Conservation (phyloP, 2,888 invertebrate genomes). For the Eucera pruinosa region DNA sequence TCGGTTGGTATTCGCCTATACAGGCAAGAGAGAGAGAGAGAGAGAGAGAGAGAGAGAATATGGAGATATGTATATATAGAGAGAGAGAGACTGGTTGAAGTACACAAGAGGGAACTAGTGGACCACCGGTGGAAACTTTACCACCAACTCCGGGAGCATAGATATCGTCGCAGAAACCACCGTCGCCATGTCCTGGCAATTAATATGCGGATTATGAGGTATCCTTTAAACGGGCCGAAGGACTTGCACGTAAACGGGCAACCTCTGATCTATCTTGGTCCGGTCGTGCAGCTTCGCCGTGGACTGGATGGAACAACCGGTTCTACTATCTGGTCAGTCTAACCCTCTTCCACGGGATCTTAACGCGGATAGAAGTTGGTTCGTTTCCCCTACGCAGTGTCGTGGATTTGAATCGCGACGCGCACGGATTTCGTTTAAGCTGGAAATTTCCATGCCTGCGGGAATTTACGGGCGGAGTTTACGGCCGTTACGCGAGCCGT, state of each 20-base stretch:
- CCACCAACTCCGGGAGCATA: constrained; percentile 49
- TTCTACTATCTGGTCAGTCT: constrained; percentile 5
- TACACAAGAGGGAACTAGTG: background rate
- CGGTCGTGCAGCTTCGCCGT: background rate
- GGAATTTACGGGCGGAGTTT: constrained; percentile 46
- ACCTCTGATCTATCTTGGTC: constrained; percentile 51
- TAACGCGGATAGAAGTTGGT: background rate
- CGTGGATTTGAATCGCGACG: background rate
- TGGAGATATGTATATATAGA: too few species aligned
- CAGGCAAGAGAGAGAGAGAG: constrained; percentile 4
- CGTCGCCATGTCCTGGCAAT: constrained; percentile 63
- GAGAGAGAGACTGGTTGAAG: background rate
- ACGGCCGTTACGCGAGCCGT: constrained; percentile 21
- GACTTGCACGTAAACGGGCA: constrained; percentile 46
- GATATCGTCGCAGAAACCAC: constrained; percentile 53
- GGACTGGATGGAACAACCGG: constrained; percentile 2
- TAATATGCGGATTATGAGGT: constrained; percentile 70
- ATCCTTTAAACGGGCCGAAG: constrained; percentile 57
- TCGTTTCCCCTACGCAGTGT: background rate
- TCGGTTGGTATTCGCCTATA: constrained; percentile 47
- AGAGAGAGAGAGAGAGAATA: background rate
- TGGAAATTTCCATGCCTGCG: constrained; percentile 33
- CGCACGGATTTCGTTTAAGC: constrained; percentile 30
- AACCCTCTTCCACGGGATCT: constrained; percentile 21
- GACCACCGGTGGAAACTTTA: constrained; percentile 63